phyloP scores from a whole-genome alignment of 2,113 vertebrate genomes.

The Anolis carolinensis region DNA sequence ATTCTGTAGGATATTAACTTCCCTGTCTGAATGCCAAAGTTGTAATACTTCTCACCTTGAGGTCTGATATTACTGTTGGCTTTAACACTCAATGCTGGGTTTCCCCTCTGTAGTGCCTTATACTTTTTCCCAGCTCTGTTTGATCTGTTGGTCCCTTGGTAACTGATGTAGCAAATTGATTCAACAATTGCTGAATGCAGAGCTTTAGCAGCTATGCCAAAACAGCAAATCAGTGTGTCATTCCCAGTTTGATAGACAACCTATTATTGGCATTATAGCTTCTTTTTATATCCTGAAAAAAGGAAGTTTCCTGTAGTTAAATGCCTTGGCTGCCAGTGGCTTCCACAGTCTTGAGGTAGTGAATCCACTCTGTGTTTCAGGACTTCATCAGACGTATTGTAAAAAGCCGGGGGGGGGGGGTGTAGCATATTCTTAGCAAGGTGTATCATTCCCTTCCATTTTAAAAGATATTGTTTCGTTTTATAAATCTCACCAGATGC shows the following conservation, averaged over 20 bases:
- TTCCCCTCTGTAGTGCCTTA: background rate
- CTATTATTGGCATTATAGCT: background rate
- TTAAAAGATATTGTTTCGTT: too few species aligned
- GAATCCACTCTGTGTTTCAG: too few species aligned
- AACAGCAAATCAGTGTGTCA: background rate
- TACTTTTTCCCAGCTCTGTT: background rate
- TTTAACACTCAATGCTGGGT: background rate
- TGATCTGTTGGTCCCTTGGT: too few species aligned
- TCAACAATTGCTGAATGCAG: background rate
- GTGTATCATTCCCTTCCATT: too few species aligned
- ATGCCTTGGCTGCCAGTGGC: background rate
- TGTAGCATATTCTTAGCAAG: too few species aligned
- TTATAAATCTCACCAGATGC: too few species aligned
- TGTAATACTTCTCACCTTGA: background rate
- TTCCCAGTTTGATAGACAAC: background rate
- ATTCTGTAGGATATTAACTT: background rate
- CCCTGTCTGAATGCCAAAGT: background rate
- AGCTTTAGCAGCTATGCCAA: background rate
- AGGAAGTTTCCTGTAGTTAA: background rate
- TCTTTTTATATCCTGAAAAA: fast-evolving
- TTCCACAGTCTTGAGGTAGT: too few species aligned
- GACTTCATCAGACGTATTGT: too few species aligned
- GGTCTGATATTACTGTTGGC: background rate
- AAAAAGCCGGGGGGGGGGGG: too few species aligned
- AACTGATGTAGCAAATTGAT: background rate